Evolutionary conservation across 2,113 vertebrate genomes (phyloP), one percentile per base, ranked within the genome.

Genomic region (Prinia subflava): DNA sequence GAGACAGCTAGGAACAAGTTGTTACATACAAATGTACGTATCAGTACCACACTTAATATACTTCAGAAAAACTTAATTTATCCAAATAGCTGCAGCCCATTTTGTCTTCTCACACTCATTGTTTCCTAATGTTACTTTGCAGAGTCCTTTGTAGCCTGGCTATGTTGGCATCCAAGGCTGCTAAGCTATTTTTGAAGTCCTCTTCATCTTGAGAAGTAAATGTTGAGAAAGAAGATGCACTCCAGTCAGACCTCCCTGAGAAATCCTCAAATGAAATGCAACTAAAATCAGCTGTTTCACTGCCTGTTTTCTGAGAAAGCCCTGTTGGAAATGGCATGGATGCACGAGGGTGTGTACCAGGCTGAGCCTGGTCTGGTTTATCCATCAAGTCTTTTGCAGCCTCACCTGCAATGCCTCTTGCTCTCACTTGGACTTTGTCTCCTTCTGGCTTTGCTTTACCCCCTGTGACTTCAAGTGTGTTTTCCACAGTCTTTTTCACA

Each of bases 121-220:
- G 96, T 92, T 97, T 98, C 47, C 97, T 89, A 49, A 96, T 86
- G 65, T 98, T 98, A 52, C 95, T 97, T 64, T 98, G 97, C 15
- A 99, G 96, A 3, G 98, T 99, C 74, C 96, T 98, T 97, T 99
- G 99, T 75, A 99, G 97, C 80, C 97, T 98, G 60, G 98, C 98
- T 50, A 99, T 99, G 92, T 98, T 99, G 63, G 99, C 99, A 68
- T 99, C 99, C 92, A 99, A 95, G 2, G 99, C 98, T 13, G 98
- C 99, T 84, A 99, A 97, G 31, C 99, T 98, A 5, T 98, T 98
- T 74, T 98, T 98, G 56, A 99, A 99, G 44, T 98, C 98, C 28
- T 98, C 98, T 92, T 99, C 99, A 42, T 99, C 99, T 49, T 56
- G 98, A 39, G 99, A 99, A 49, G 99, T 98, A 81, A 99, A 99